These are phyloP conservation scores for Odontesthes bonariensis DNA, from an alignment of 2,113 vertebrate genomes.

Conservation along the genomic window DNA sequence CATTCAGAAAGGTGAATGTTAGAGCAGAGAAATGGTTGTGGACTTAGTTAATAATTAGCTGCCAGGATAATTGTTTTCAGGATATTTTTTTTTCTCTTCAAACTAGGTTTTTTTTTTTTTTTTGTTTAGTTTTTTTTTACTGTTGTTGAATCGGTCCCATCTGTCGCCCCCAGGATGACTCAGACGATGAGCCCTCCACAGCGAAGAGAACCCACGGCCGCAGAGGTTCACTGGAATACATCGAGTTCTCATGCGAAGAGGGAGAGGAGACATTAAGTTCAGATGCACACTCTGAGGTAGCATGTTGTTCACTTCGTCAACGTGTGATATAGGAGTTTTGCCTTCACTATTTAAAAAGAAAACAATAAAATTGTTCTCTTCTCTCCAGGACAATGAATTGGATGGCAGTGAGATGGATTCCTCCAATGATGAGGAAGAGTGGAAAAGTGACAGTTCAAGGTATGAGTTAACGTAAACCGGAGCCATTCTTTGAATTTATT, in stretches of 20 bases:
- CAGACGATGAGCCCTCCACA: slow-evolving; percentile 81
- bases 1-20: too few relatives aligned
- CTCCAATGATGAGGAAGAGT: slow-evolving; percentile 91
- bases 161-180: slow-evolving; percentile 83
- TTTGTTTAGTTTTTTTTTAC: slow-evolving; percentile 1
- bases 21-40: too few relatives aligned
- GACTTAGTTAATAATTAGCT: neutral
- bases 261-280: slow-evolving; percentile 87
- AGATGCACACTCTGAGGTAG: slow-evolving; percentile 69
- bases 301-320: neutral
- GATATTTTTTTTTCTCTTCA: neutral
- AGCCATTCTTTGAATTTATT: neutral
- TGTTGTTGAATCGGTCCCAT: slow-evolving; percentile 31
- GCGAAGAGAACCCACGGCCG: slow-evolving; percentile 75
- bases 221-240: slow-evolving; percentile 71
- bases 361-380: slow-evolving; percentile 1
- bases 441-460: slow-evolving; percentile 94
- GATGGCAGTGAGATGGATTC: slow-evolving; percentile 88
- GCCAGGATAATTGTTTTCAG: too few relatives aligned
- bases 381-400: slow-evolving; percentile 85
- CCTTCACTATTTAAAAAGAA: too few relatives aligned
- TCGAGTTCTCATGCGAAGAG: slow-evolving; percentile 91
- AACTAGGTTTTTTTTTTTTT: slow-evolving; percentile 4
- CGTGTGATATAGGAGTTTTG: neutral
- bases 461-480: slow-evolving; percentile 56